Evolutionary conservation across 1,140 invertebrate genomes (phyloP), one percentile per base, ranked within the genome.

Genomic region (Rhizoglyphus robini): DNA sequence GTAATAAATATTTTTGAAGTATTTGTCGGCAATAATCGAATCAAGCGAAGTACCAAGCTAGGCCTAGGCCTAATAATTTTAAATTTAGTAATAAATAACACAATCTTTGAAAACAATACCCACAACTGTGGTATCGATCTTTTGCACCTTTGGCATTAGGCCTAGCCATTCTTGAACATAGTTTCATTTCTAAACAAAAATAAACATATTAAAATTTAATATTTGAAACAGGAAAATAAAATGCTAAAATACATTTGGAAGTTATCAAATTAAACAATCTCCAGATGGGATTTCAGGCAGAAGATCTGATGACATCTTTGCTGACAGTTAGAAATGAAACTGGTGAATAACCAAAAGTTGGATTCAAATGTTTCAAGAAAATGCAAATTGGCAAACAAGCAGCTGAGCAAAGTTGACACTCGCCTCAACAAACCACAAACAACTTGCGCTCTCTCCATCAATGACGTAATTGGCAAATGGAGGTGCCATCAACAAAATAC

Each of bases 41-140:
- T 88, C 92, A 75, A 88, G 86, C 20, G 96, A 99, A 25, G 96
- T 92, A 76, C 96, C 81, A 0, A 95, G 97, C 79, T 99, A 96
- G 66, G 95, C 96, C n/a, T n/a, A n/a, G n/a, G 34, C 95, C 96
- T 66, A 99, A n/a, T n/a, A n/a, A n/a, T n/a, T n/a, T n/a, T n/a
- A n/a, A n/a, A n/a, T n/a, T n/a, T n/a, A n/a, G n/a, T n/a, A n/a
- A n/a, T n/a, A 80, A 69, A 99, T 85, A 61, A 99, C 89, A 48
- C 95, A 96, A 83, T 96, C 92, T 76, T 91, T 90, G 73, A 83
- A 96, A 60, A 93, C 82, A 25, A 94, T 83, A 31, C 93, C 96
- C 65, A 85, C 89, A 73, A 99, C 98, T 4, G 96, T 99, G 20
- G 96, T 99, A 69, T 96, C 96, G 69, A 95, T 98, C 79, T 97